These are phyloP conservation scores for Metopia argyrocephala DNA, from an alignment of 2,888 invertebrate species.

Conservation along the genomic window DNA sequence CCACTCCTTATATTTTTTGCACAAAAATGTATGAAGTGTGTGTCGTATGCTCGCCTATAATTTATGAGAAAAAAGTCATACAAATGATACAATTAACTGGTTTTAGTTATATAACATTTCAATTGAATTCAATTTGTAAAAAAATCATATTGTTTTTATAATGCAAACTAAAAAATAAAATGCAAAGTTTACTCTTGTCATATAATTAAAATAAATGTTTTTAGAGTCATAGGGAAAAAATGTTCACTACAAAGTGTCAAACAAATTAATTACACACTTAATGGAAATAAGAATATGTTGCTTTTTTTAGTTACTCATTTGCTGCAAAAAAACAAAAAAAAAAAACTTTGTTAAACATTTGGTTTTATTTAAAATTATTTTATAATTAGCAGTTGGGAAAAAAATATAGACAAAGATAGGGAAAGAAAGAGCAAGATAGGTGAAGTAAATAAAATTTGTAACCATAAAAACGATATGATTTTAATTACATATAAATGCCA, in stretches of 20 bases:
- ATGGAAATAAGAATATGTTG: neutral
- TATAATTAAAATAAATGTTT: neutral
- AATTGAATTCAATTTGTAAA: too few relatives aligned
- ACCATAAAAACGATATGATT: conserved; percentile 11
- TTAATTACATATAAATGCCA: conserved; percentile 36
- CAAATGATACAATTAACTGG: too few relatives aligned
- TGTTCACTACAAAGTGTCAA: neutral
- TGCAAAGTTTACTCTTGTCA: neutral
- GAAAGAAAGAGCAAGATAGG: neutral
- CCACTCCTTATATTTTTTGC: too few relatives aligned
- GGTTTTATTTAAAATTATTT: neutral
- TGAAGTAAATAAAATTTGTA: neutral
- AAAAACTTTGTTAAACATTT: neutral
- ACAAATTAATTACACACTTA: neutral
- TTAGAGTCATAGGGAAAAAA: neutral
- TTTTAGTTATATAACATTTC: too few relatives aligned
- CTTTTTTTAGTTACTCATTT: neutral
- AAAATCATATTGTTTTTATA: too few relatives aligned
- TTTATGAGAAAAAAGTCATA: too few relatives aligned
- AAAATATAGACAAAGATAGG: neutral
- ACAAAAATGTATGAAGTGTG: too few relatives aligned
- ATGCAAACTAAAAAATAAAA: neutral
- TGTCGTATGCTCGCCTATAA: too few relatives aligned
- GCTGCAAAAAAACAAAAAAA: too few relatives aligned
- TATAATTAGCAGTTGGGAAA: neutral